Percentiles rank a stretch among this genome's conserved stretches.
Conservation (phyloP, 2,797 vertebrate genomes). For the Alca torda region DNA sequence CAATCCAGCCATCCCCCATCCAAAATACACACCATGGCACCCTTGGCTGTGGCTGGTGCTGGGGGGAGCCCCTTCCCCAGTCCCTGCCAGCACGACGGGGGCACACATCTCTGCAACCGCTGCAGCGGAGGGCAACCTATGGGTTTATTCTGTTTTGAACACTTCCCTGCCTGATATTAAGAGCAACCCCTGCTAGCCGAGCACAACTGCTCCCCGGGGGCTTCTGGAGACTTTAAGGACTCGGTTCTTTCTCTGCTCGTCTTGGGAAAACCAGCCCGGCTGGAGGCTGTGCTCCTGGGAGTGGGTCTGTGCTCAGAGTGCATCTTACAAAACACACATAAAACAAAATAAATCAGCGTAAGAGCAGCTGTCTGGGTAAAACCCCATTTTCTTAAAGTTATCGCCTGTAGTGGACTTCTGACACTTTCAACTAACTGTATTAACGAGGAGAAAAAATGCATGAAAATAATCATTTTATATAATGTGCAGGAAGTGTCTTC, state of each 20-base stretch:
- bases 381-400: neutral
- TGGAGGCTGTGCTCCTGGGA: neutral
- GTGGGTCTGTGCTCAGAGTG: neutral
- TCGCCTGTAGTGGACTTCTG: neutral
- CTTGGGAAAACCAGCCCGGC: neutral
- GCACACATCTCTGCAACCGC: neutral
- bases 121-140: neutral
- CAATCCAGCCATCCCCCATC: neutral
- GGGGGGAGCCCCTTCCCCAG: neutral
- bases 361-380: neutral
- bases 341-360: neutral
- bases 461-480: slow-evolving; percentile 13
- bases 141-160: neutral
- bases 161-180: neutral
- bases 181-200: neutral
- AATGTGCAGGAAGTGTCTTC: neutral
- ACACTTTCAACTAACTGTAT: slow-evolving; percentile 13
- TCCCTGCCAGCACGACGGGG: neutral
- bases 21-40: neutral
- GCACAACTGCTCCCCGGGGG: neutral
- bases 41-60: neutral
- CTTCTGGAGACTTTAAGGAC: neutral
- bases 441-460: neutral
- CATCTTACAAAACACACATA: neutral
- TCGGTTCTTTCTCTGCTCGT: neutral